phyloP scores from a whole-genome alignment of 1,140 invertebrate species.

The Mercenaria mercenaria region DNA sequence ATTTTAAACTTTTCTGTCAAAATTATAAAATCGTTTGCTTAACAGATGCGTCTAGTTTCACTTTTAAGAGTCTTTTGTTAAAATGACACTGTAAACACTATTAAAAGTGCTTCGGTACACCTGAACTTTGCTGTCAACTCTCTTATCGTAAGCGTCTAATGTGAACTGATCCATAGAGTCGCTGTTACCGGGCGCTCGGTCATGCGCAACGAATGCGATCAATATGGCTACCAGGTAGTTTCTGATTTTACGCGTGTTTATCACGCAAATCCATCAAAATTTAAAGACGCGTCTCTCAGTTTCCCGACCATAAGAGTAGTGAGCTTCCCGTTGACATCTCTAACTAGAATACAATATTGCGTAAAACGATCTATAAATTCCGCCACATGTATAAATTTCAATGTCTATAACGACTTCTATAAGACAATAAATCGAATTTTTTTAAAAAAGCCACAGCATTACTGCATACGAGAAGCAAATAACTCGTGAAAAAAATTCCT shows the following conservation, averaged over 20 bases:
- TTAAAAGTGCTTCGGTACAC: conserved; percentile 8
- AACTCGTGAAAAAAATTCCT: too few species aligned
- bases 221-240: conserved; percentile 49
- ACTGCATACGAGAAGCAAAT: too few species aligned
- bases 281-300: background rate
- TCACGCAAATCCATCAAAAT: conserved; percentile 25
- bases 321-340: conserved; percentile 1
- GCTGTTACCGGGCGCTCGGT: conserved; percentile 41
- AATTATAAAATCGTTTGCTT: background rate
- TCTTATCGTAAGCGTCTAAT: conserved; percentile 48
- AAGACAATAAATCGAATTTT: too few species aligned
- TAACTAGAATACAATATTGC: background rate
- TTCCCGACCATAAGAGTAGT: background rate
- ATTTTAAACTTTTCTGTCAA: background rate
- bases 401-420: too few species aligned
- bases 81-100: conserved; percentile 28
- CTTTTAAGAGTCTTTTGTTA: background rate
- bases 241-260: conserved; percentile 1
- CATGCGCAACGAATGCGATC: conserved; percentile 46
- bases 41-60: background rate
- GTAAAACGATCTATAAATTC: too few species aligned
- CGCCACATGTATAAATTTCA: too few species aligned
- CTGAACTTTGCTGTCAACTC: conserved; percentile 23
- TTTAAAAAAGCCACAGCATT: too few species aligned
- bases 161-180: conserved; percentile 52